Evolutionary conservation across 1,140 invertebrate genomes (phyloP), one percentile per base, ranked within the genome.

Genomic region (Himalopsyche phryganea): DNA sequence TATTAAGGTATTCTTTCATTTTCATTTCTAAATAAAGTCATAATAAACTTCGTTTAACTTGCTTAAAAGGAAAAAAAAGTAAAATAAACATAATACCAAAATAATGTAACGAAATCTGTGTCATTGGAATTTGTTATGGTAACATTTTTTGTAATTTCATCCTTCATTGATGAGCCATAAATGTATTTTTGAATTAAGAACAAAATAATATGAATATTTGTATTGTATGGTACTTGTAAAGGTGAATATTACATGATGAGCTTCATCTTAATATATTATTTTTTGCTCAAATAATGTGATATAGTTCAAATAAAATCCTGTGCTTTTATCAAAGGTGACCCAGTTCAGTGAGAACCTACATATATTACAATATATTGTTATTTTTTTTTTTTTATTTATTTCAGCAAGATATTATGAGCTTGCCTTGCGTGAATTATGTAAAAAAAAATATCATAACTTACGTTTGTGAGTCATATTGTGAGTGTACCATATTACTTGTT

Each of bases 321-420:
- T 53, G 51, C 51, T 35, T 53, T 53, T 53, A 51, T 53, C 40
- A 53, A 53, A 53, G 51, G 51, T 53, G 51, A 53, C 51, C 51
- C 51, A 53, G 38, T 20, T 11, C 23, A 13, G 38, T 13, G 19
- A 53, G 6, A 40, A 38, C 35, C 32, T 38, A 28, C 23, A 28
- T 28, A 28, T 28, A 28, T 28, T 28, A 28, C 23, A 28, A 28
- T 9, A 28, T 28, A 28, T 28, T 28, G 23, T 28, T 28, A 5
- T 5, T 28, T 28, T 5, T 28, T 40, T 40, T 40, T 5, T 28
- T 28, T 5, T 28, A 6, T 40, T 40, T 15, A 40, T 40, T 40
- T 11, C 38, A 40, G 38, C 38, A 40, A 40, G 15, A 11, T 40
- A n/a, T 40, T 4, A 28, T 28, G 23, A 28, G 23, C 23, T 28